phyloP scores from a whole-genome alignment of 2,888 invertebrate genomes.

The Calameuta idolon region DNA sequence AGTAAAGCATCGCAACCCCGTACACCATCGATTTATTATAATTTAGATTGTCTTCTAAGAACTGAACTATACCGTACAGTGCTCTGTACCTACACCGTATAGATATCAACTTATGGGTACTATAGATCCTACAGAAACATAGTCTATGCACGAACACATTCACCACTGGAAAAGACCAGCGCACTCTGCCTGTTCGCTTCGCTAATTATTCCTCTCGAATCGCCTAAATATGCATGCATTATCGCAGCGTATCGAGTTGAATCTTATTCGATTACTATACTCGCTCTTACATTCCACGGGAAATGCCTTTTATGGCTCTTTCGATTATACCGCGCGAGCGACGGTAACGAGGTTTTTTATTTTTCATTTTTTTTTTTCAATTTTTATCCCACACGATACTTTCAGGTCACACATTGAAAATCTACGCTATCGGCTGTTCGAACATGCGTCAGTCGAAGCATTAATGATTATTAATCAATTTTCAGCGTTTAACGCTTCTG shows the following conservation, averaged over 20 bases:
- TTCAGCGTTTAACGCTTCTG: slow-evolving; percentile 44
- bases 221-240: slow-evolving; percentile 57
- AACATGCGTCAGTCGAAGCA: slow-evolving; percentile 41
- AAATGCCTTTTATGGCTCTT: slow-evolving; percentile 3
- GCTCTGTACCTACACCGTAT: not conserved
- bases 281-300: slow-evolving; percentile 4
- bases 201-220: slow-evolving; percentile 57
- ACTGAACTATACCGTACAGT: slow-evolving; percentile 34
- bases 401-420: not conserved
- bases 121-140: not conserved
- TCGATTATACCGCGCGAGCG: slow-evolving; percentile 20
- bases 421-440: slow-evolving; percentile 24
- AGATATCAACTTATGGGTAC: not conserved
- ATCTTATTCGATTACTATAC: slow-evolving; percentile 10
- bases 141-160: not conserved
- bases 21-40: slow-evolving; percentile 62
- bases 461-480: slow-evolving; percentile 57
- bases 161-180: not conserved
- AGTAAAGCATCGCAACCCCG: slow-evolving; percentile 44
- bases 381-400: not conserved
- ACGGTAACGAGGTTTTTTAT: slow-evolving; percentile 29
- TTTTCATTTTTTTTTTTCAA: slow-evolving; percentile 7
- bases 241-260: slow-evolving; percentile 27
- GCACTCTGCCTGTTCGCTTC: slow-evolving; percentile 24
- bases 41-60: slow-evolving; percentile 58